A percentile compares a stretch with the other conserved stretches of the same genome.
Conservation (phyloP, 2,888 invertebrate genomes). For the Drosophila recens region DNA sequence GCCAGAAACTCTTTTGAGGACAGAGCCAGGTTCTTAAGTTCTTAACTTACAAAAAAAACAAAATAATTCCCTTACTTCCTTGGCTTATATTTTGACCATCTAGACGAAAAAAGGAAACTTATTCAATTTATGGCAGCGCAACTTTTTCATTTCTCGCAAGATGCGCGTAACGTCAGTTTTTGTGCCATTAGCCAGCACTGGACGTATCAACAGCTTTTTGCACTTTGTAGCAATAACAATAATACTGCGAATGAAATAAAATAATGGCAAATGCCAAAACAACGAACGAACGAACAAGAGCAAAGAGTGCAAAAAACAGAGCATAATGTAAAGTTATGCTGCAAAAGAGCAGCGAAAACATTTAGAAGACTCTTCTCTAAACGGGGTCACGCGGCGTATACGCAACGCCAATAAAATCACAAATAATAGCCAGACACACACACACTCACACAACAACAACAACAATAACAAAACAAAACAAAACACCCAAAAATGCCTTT, state of each 20-base stretch:
- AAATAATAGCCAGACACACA: constrained; percentile 32
- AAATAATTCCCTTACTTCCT: not conserved
- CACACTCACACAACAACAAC: constrained; percentile 11
- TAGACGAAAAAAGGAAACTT: constrained; percentile 18
- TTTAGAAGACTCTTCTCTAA: constrained; percentile 14
- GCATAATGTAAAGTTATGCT: constrained; percentile 50
- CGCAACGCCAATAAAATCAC: constrained; percentile 57
- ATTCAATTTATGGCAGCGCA: constrained; percentile 35
- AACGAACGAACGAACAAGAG: constrained; percentile 2
- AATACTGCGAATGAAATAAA: constrained; percentile 50
- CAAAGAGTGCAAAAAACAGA: constrained; percentile 6
- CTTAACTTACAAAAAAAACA: not conserved
- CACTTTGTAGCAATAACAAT: constrained; percentile 53
- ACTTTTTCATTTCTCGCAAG: constrained; percentile 12
- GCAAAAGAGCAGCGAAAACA: not conserved
- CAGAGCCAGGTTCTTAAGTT: not conserved
- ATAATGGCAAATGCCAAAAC: constrained; percentile 41
- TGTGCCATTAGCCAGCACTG: constrained; percentile 43
- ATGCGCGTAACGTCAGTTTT: constrained; percentile 3
- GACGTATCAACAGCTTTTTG: constrained; percentile 50
- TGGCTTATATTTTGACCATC: not conserved
- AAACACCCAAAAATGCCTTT: constrained; percentile 60
- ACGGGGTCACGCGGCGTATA: constrained; percentile 46
- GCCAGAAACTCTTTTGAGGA: too few species aligned
- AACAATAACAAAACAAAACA: constrained; percentile 19